These are phyloP conservation scores for Crotalus horridus DNA, from an alignment of 2,113 vertebrate species.

Conservation along the genomic window DNA sequence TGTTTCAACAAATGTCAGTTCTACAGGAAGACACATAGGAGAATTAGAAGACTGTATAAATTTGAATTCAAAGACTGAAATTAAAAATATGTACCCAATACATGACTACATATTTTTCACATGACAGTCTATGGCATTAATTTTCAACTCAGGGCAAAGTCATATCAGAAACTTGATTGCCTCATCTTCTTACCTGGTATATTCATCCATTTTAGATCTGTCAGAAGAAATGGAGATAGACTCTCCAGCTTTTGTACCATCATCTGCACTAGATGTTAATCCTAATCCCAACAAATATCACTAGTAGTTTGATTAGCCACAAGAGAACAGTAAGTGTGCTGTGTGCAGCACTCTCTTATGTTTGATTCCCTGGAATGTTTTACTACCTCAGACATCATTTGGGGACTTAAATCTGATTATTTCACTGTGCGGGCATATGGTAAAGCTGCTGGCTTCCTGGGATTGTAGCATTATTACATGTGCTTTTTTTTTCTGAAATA, in stretches of 20 bases:
- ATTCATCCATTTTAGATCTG: neutral
- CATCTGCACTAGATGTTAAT: neutral
- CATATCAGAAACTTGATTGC: neutral
- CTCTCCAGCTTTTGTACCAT: neutral
- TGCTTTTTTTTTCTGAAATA: neutral
- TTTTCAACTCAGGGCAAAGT: neutral
- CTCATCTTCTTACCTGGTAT: neutral
- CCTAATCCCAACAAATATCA: neutral
- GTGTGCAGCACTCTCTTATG: neutral
- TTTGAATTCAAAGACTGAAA: neutral
- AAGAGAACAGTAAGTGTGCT: neutral
- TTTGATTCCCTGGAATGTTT: neutral
- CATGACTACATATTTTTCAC: neutral
- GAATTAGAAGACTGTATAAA: neutral
- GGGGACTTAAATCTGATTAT: neutral
- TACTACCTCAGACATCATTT: neutral
- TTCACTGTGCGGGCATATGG: neutral
- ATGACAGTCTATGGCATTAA: neutral
- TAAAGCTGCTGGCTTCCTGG: neutral
- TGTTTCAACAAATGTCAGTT: neutral
- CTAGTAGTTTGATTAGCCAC: neutral
- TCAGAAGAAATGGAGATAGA: neutral
- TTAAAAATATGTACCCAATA: neutral
- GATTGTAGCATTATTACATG: neutral
- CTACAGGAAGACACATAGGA: neutral